These are phyloP conservation scores for Battus philenor DNA, from an alignment of 1,140 invertebrate species.

Conservation along the genomic window DNA sequence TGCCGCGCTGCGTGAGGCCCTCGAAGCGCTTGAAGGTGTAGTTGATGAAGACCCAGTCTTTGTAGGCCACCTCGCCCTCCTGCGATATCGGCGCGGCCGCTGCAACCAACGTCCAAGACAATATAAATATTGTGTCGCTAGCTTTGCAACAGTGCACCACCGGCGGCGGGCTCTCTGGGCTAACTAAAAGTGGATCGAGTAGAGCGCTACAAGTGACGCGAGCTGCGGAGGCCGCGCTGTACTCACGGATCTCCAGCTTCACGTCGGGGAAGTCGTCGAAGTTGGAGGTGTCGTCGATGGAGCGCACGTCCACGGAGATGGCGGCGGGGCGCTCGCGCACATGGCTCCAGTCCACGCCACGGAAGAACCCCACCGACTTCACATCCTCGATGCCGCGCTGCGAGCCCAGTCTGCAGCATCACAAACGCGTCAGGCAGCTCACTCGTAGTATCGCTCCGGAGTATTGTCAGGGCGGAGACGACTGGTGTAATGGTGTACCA, in stretches of 20 bases:
- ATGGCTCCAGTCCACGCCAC: slow-evolving; percentile 96
- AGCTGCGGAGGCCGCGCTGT: slow-evolving; percentile 3
- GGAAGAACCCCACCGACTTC: slow-evolving; percentile 91
- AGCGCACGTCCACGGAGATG: slow-evolving; percentile 95
- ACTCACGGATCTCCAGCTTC: slow-evolving; percentile 98
- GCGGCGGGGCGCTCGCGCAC: slow-evolving; percentile 97
- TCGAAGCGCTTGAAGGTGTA: slow-evolving; percentile 99
- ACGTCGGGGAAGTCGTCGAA: slow-evolving; percentile 99
- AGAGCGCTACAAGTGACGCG: neutral
- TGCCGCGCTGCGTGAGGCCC: slow-evolving; percentile 92
- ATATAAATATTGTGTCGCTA: too few species aligned
- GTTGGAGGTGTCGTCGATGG: slow-evolving; percentile 98
- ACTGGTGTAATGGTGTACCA: too few species aligned
- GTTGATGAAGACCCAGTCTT: slow-evolving; percentile 99
- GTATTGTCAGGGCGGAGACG: too few species aligned
- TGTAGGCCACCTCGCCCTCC: slow-evolving; percentile 91
- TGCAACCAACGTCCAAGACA: slow-evolving; percentile 71
- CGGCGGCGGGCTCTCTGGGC: too few species aligned
- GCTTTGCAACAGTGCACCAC: too few species aligned
- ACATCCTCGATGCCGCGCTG: slow-evolving; percentile 93
- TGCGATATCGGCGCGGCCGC: slow-evolving; percentile 88
- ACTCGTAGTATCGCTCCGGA: neutral
- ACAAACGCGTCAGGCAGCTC: neutral
- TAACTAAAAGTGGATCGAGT: too few species aligned
- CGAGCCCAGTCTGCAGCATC: slow-evolving; percentile 82